phyloP scores from a whole-genome alignment of 2,888 invertebrate genomes.

The Watsonalla cultraria region DNA sequence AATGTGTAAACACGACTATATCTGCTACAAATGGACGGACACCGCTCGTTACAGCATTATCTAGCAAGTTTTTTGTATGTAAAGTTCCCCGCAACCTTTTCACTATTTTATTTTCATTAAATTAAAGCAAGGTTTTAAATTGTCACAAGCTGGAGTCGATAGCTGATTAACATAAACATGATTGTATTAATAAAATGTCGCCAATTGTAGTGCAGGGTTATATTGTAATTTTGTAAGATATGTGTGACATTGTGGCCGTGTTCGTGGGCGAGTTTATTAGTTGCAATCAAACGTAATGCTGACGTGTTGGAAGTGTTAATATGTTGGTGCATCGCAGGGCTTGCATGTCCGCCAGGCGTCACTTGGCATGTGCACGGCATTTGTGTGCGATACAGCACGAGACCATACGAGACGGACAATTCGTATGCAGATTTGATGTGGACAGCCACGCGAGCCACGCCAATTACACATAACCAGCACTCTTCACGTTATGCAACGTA shows the following conservation, averaged over 20 bases:
- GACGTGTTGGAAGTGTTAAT: conserved; percentile 9
- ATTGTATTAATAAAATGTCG: background rate
- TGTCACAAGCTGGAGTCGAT: conserved; percentile 1
- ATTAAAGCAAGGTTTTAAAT: conserved; percentile 1
- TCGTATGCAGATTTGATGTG: conserved; percentile 53
- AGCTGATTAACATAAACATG: background rate
- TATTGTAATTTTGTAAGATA: background rate
- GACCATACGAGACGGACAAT: conserved; percentile 33
- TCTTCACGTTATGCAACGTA: background rate
- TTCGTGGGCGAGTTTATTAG: conserved; percentile 10
- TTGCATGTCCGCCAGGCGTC: conserved; percentile 34
- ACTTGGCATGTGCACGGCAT: conserved; percentile 20
- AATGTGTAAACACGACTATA: conserved; percentile 47
- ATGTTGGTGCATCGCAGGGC: conserved; percentile 15
- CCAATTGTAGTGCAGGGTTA: background rate
- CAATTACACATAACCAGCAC: conserved; percentile 7
- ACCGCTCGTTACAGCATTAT: conserved; percentile 37
- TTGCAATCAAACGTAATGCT: conserved; percentile 13
- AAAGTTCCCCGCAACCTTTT: conserved; percentile 8
- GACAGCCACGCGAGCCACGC: conserved; percentile 31
- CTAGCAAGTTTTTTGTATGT: conserved; percentile 44
- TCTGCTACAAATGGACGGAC: conserved; percentile 36
- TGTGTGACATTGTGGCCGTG: conserved; percentile 3
- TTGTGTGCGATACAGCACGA: conserved; percentile 28
- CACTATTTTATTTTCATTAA: background rate